These are phyloP conservation scores for Vulpes lagopus DNA, from an alignment of 2,113 vertebrate genomes.

Conservation along the genomic window DNA sequence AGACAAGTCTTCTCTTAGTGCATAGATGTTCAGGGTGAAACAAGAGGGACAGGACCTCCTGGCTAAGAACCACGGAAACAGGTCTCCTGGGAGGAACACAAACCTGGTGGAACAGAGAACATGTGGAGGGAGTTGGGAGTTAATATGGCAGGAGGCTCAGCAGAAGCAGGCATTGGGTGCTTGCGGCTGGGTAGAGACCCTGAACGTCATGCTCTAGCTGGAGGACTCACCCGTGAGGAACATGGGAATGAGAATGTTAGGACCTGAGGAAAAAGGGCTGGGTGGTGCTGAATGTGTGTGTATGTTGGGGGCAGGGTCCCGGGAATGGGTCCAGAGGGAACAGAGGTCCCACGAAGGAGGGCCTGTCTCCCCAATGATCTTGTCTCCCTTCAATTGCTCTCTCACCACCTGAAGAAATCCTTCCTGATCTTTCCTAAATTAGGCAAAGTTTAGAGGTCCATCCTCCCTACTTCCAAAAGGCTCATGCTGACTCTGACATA, in stretches of 20 bases:
- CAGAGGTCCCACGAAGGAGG: neutral
- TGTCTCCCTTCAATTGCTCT: neutral
- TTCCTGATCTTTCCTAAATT: neutral
- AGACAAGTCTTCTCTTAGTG: neutral
- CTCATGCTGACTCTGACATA: neutral
- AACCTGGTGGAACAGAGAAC: neutral
- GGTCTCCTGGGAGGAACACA: neutral
- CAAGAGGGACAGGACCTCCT: neutral
- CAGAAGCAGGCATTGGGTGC: neutral
- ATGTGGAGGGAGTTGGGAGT: neutral
- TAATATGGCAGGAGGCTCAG: neutral
- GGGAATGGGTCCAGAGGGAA: neutral
- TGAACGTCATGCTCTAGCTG: neutral
- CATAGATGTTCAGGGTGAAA: neutral
- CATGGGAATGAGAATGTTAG: neutral
- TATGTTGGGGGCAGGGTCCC: rapidly evolving
- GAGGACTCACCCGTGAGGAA: neutral
- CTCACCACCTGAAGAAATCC: neutral
- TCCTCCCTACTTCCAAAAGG: neutral
- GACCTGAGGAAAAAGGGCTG: neutral
- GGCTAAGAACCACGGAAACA: neutral
- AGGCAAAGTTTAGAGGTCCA: neutral
- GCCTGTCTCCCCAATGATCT: neutral
- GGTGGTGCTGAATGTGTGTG: too few species aligned
- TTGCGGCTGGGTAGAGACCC: neutral